Evolutionary conservation across 1,140 invertebrate genomes (phyloP), one percentile per base, ranked within the genome.

Genomic region (Papilio glaucus): DNA sequence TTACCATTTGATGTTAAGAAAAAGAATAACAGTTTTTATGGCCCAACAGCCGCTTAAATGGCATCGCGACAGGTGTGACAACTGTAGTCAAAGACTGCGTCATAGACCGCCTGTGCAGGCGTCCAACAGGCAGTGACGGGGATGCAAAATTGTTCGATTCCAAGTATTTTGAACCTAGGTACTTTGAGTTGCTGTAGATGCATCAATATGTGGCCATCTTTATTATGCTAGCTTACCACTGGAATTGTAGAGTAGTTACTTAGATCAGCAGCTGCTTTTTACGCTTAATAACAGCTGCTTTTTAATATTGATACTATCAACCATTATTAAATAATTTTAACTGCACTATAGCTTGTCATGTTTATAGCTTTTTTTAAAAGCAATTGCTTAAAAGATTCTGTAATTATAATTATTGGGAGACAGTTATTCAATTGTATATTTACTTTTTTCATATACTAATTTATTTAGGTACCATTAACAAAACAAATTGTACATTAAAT

Each of bases 11-110:
- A 33, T 15, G 13, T 42, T 41, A 13, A 41, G 13, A 41, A 41
- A 4, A 8, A 39, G 5, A 13, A 4, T 65, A 65, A 65, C 67
- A 42, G 37, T 33, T 38, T 69, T 49, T 72, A 53, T 71, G 49
- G 26, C 70, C 39, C 79, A 78, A 61, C 91, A 96, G 95, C 79
- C 94, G 95, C 72, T 88, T 97, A 77, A 96, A 95, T 90, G 96
- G 96, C 79, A 93, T 96, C 77, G 95, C 96, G 53, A 95, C 95
- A 53, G 96, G 96, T 21, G 93, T 97, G 42, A 95, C 95, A 4
- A 95, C 94, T 45, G 93, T 96, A 62, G 94, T 96, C 80, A 95
- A 96, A 84, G 95, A 95, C 87, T 95, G 95, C 87, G 93, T 96
- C 63, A 94, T 95, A 81, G 94, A 95, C 83, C 92, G 94, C 71